Conservation (phyloP, 1,140 invertebrate genomes). For the Marisa cornuarietis region DNA sequence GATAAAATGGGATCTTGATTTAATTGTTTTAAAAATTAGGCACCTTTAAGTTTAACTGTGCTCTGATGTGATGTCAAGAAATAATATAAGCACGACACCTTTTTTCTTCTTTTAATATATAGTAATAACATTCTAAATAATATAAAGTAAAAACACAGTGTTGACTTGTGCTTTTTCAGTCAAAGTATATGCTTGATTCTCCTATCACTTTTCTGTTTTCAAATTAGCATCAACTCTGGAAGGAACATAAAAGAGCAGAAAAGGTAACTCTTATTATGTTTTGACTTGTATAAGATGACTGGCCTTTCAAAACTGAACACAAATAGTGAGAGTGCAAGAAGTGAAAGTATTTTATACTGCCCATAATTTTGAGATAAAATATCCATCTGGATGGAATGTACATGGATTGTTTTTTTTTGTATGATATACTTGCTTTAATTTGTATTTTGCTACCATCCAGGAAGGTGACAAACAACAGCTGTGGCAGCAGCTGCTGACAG, state of each 20-base stretch:
- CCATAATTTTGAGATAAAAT: background rate
- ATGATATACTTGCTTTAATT: slow-evolving; percentile 1
- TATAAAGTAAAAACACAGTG: too few species aligned
- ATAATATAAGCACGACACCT: too few species aligned
- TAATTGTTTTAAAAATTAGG: background rate
- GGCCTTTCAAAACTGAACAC: background rate
- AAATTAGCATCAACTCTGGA: slow-evolving; percentile 3
- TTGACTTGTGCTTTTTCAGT: too few species aligned
- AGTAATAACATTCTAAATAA: too few species aligned
- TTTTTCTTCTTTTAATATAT: too few species aligned
- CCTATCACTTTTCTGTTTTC: background rate
- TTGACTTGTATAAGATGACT: background rate
- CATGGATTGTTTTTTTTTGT: background rate
- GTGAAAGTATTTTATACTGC: background rate
- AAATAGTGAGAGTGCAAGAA: background rate
- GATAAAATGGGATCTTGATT: background rate
- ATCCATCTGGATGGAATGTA: background rate
- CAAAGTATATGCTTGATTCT: too few species aligned
- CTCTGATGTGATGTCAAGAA: too few species aligned
- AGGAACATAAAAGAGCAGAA: slow-evolving; percentile 1
- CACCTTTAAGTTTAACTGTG: background rate
- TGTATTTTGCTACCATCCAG: slow-evolving; percentile 22
- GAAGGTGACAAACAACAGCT: slow-evolving; percentile 27
- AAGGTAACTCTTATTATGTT: background rate
- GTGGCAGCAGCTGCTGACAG: slow-evolving; percentile 32